A percentile compares a stretch with the other conserved stretches of the same genome.
phyloP scores from a whole-genome alignment of 1,140 invertebrate species.

The Ptiloglossa arizonensis region DNA sequence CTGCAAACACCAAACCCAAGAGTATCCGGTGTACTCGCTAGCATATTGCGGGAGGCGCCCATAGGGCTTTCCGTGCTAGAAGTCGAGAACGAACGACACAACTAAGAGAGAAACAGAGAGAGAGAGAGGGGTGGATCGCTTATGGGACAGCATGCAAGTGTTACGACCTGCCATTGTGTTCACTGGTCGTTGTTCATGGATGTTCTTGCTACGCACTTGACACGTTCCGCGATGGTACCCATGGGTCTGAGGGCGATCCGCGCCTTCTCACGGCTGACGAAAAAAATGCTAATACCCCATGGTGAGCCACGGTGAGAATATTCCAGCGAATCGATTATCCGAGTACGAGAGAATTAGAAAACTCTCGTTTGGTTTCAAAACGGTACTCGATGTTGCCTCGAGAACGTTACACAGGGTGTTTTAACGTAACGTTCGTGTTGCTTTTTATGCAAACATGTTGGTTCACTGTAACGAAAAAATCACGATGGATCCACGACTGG shows the following conservation, averaged over 20 bases:
- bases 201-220: slow-evolving; percentile 55
- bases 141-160: slow-evolving; percentile 65
- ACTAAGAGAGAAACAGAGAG: slow-evolving; percentile 8
- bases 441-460: too few relatives aligned
- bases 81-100: slow-evolving; percentile 60
- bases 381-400: too few relatives aligned
- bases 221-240: slow-evolving; percentile 60
- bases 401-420: too few relatives aligned
- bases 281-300: neutral
- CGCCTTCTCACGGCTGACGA: slow-evolving; percentile 43
- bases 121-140: slow-evolving; percentile 30
- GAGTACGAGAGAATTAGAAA: too few relatives aligned
- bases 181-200: slow-evolving; percentile 53
- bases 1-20: slow-evolving; percentile 70
- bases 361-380: too few relatives aligned
- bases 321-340: too few relatives aligned
- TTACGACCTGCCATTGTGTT: slow-evolving; percentile 70
- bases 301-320: too few relatives aligned
- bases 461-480: too few relatives aligned
- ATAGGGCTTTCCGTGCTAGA: slow-evolving; percentile 74
- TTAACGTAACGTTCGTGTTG: too few relatives aligned
- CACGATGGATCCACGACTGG: too few relatives aligned
- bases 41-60: slow-evolving; percentile 78
- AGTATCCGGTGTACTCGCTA: slow-evolving; percentile 73
- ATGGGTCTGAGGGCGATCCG: slow-evolving; percentile 40